Percentiles rank a stretch among this genome's conserved stretches.
Conservation (phyloP, 2,113 vertebrate species). For the Laterallus jamaicensis region DNA sequence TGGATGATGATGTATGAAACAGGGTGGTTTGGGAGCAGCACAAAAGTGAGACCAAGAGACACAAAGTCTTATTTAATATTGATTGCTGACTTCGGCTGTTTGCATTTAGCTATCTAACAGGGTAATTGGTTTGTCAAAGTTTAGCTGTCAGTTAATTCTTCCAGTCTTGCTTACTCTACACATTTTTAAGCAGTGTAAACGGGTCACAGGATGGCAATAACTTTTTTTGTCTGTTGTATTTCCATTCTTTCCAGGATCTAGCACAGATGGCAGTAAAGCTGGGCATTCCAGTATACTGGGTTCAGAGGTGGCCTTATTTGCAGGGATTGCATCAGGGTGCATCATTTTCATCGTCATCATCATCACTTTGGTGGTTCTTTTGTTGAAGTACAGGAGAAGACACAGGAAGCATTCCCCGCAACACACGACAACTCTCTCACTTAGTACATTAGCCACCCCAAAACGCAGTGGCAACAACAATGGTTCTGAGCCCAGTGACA, state of each 20-base stretch:
- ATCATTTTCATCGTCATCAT: constrained; percentile 99
- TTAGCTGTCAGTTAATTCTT: constrained; percentile 53
- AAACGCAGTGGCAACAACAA: constrained; percentile 94
- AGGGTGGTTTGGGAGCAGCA: constrained; percentile 34
- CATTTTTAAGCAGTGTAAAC: neutral
- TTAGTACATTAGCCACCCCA: constrained; percentile 96
- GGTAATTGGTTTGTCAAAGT: constrained; percentile 67
- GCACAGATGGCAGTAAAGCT: constrained; percentile 79
- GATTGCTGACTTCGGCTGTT: constrained; percentile 63
- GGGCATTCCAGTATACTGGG: constrained; percentile 90
- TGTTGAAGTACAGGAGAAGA: constrained; percentile 94
- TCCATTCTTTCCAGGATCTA: constrained; percentile 71
- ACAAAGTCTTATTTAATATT: constrained; percentile 62
- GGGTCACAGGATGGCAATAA: constrained; percentile 6
- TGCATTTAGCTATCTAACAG: constrained; percentile 58
- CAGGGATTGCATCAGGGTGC: constrained; percentile 94
- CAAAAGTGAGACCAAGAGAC: constrained; percentile 62
- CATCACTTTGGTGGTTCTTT: constrained; percentile 94
- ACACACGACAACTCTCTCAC: constrained; percentile 91
- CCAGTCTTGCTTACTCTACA: constrained; percentile 47
- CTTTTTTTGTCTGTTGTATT: constrained; percentile 35
- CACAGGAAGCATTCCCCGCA: constrained; percentile 98
- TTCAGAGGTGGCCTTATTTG: constrained; percentile 96
- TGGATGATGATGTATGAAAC: constrained; percentile 64
- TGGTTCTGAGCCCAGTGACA: constrained; percentile 99